These are phyloP conservation scores for Zaprionus capensis DNA, from an alignment of 1,140 invertebrate genomes.

Conservation along the genomic window DNA sequence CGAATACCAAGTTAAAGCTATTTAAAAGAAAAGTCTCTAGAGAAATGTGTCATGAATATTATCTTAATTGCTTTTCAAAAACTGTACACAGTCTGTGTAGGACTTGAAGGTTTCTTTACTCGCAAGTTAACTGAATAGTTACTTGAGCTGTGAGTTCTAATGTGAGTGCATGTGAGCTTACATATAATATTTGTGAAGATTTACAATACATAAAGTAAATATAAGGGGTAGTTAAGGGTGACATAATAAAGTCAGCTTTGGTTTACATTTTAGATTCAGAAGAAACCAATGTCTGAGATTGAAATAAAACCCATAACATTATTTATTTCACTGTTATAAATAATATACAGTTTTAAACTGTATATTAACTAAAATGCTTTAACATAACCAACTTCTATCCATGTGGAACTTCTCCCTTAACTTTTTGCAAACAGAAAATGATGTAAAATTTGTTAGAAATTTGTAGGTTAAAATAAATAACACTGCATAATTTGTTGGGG, in stretches of 20 bases:
- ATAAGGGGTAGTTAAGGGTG: neutral
- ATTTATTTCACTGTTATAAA: no score
- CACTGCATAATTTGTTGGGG: conserved; percentile 3
- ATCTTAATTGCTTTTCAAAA: conserved; percentile 4
- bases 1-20: conserved; percentile 2
- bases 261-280: no score
- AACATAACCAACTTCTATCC: neutral
- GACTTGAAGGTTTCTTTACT: neutral
- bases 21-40: conserved; percentile 16
- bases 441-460: neutral
- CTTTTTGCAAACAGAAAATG: neutral
- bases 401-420: neutral
- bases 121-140: neutral
- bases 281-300: no score
- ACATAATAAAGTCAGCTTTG: no score
- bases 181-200: neutral
- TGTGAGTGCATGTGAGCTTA: neutral
- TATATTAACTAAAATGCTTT: neutral
- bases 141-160: no score
- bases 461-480: conserved; percentile 4
- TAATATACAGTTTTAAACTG: neutral
- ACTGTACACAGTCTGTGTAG: neutral
- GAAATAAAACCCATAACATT: no score
- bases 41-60: neutral
- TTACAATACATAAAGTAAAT: neutral